Conservation (phyloP, 2,888 invertebrate genomes). For the Macrosiphum euphorbiae region DNA sequence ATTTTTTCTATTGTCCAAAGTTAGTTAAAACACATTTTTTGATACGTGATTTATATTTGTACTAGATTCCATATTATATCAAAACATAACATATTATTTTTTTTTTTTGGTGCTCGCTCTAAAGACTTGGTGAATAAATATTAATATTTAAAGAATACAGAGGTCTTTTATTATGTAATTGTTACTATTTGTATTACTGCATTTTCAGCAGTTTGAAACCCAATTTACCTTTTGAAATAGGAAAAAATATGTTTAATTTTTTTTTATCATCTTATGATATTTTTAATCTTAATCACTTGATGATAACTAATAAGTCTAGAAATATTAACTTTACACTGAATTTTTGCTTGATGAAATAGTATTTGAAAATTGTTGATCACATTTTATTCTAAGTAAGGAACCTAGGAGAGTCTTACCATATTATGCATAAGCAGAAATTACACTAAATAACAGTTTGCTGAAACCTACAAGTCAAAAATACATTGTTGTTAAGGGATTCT, state of each 20-base stretch:
- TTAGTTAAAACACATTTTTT: conserved; percentile 17
- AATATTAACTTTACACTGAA: background rate
- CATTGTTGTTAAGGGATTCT: background rate
- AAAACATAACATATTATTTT: background rate
- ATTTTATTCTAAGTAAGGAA: background rate
- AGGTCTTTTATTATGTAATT: background rate
- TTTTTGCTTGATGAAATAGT: background rate
- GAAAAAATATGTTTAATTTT: background rate
- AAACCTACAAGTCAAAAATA: background rate
- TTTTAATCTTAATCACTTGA: background rate
- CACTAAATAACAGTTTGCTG: background rate
- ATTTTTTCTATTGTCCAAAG: background rate
- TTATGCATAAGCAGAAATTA: conserved; percentile 7
- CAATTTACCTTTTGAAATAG: background rate
- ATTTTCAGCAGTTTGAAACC: background rate
- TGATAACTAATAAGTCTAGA: conserved; percentile 4
- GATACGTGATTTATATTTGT: background rate
- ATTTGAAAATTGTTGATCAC: background rate
- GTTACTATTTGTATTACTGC: background rate
- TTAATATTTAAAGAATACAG: background rate
- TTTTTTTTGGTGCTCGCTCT: conserved; percentile 38
- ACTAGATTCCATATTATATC: conserved; percentile 15
- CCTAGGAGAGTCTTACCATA: background rate
- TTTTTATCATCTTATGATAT: background rate
- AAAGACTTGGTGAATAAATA: conserved; percentile 12